A percentile compares a stretch with the other conserved stretches of the same genome.
These are phyloP conservation scores for Drosophila siamana DNA, from an alignment of 2,888 invertebrate species.

Conservation along the genomic window DNA sequence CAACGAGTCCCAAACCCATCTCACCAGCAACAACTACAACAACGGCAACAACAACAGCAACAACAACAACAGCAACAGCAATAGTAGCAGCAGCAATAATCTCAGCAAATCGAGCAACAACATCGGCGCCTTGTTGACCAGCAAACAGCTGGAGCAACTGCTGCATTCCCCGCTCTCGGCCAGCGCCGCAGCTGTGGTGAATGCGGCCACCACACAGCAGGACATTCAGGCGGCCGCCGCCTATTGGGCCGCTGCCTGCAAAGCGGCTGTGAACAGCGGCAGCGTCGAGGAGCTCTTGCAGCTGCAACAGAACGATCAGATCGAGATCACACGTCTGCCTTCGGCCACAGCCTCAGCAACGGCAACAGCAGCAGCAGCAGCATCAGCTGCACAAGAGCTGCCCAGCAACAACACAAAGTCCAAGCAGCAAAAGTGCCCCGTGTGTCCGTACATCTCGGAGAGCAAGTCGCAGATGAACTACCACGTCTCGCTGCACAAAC, in stretches of 20 bases:
- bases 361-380: neutral
- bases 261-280: conserved; percentile 65
- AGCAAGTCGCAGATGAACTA: conserved; percentile 94
- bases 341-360: conserved; percentile 18
- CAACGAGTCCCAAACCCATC: conserved; percentile 68
- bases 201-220: conserved; percentile 75
- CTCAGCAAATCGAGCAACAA: conserved; percentile 11
- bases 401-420: conserved; percentile 69
- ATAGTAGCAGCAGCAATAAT: too few relatives aligned
- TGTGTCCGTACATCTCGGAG: conserved; percentile 94
- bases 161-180: conserved; percentile 73
- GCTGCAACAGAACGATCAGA: conserved; percentile 83
- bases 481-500: conserved; percentile 93
- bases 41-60: conserved; percentile 55
- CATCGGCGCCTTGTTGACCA: conserved; percentile 62
- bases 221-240: conserved; percentile 81
- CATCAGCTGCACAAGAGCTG: conserved; percentile 3
- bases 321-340: conserved; percentile 83
- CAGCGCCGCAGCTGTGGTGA: conserved; percentile 73
- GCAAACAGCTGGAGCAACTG: conserved; percentile 70
- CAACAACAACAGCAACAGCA: conserved; percentile 45
- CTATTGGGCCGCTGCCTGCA: conserved; percentile 78
- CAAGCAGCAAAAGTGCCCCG: conserved; percentile 91
- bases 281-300: conserved; percentile 77
- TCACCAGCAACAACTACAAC: conserved; percentile 36